A percentile compares a stretch with the other conserved stretches of the same genome.
Evolutionary conservation across 2,113 vertebrate genomes (phyloP).

Genomic region (Ptyas mucosa): DNA sequence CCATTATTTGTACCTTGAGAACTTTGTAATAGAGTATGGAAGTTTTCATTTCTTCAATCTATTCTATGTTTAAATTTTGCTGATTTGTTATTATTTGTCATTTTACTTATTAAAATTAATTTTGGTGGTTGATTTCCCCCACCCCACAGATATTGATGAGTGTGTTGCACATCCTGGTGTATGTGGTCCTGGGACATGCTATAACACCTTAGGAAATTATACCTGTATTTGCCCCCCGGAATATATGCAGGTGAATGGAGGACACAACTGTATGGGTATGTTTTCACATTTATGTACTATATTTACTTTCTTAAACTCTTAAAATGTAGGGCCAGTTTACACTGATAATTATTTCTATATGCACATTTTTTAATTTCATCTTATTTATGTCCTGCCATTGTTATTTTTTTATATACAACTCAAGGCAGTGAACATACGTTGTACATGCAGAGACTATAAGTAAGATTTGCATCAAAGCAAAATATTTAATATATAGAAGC

Average conservation of each 20-base stretch:
- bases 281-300: background rate
- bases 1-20: background rate
- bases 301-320: background rate
- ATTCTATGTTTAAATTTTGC: background rate
- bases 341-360: background rate
- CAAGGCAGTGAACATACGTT: background rate
- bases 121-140: background rate
- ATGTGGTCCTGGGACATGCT: constrained; percentile 82
- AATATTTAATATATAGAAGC: background rate
- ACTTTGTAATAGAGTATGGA: background rate
- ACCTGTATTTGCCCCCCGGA: constrained; percentile 83
- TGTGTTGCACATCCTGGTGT: constrained; percentile 75
- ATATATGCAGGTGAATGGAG: constrained; percentile 82
- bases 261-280: constrained; percentile 85
- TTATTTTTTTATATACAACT: background rate
- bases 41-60: background rate
- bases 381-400: background rate
- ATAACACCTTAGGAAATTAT: constrained; percentile 85
- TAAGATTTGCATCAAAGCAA: background rate
- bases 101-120: background rate
- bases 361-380: background rate
- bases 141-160: constrained; percentile 75
- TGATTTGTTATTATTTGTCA: background rate
- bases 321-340: background rate
- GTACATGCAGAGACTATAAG: background rate